These are phyloP conservation scores for Galaxias olidus DNA, from an alignment of 2,797 vertebrate species.

Conservation along the genomic window DNA sequence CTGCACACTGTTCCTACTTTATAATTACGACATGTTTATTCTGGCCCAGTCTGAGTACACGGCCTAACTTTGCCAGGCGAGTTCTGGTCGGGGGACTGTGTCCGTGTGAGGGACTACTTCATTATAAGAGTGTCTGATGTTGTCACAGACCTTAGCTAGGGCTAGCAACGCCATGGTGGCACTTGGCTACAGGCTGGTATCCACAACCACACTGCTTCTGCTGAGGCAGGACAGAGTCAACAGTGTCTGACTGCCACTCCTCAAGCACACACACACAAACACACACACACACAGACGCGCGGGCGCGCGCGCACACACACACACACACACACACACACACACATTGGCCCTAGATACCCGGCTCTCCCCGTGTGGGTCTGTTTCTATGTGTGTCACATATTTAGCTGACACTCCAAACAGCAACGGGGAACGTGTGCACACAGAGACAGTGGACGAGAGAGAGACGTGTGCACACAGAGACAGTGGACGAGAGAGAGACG, in stretches of 20 bases:
- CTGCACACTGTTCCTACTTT: too few species aligned
- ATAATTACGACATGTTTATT: too few species aligned
- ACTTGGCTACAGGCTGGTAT: constrained; percentile 26
- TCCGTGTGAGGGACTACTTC: too few species aligned
- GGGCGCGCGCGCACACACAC: neutral
- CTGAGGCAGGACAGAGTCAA: constrained; percentile 59
- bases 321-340: constrained; percentile 2
- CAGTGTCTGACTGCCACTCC: constrained; percentile 41
- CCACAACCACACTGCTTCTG: constrained; percentile 26
- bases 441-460: constrained; percentile 37
- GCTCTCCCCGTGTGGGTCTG: too few species aligned
- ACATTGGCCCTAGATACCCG: constrained; percentile 2
- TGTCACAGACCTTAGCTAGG: neutral
- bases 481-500: constrained; percentile 28
- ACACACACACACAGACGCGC: neutral
- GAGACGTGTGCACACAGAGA: constrained; percentile 41
- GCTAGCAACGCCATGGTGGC: neutral
- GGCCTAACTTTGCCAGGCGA: too few species aligned
- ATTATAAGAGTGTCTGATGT: too few species aligned
- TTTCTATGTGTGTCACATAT: constrained; percentile 42
- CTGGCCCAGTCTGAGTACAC: too few species aligned
- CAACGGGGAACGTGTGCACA: constrained; percentile 53
- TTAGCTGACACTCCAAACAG: constrained; percentile 40
- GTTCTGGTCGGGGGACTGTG: too few species aligned
- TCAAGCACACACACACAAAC: neutral